Evolutionary conservation across 2,888 invertebrate genomes (phyloP).

Genomic region (Meiosimyza decipiens): DNA sequence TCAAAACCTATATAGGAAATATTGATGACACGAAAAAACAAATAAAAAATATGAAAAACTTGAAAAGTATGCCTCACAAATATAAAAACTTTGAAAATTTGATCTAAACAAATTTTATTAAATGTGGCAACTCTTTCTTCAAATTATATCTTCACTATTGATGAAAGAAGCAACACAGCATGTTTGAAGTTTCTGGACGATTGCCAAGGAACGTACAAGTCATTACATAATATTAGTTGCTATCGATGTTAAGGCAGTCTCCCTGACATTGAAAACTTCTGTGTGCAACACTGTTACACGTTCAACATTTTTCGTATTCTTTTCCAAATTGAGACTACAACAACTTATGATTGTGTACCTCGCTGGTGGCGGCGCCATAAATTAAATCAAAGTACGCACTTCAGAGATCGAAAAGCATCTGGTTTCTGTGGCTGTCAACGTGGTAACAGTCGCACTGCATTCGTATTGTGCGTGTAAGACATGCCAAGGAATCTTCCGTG

Average conservation of each 20-base stretch:
- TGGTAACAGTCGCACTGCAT: background rate
- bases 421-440: slow-evolving; percentile 25
- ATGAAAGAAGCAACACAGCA: no score
- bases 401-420: slow-evolving; percentile 28
- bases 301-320: background rate
- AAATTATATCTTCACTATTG: no score
- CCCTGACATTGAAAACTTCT: slow-evolving; percentile 40
- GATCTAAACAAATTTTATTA: no score
- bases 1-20: no score
- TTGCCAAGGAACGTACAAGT: no score
- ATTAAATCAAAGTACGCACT: slow-evolving; percentile 30
- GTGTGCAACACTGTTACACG: background rate
- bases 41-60: no score
- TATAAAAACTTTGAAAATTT: no score
- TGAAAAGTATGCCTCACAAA: no score
- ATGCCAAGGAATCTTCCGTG: background rate
- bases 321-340: slow-evolving; percentile 27
- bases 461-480: background rate
- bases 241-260: slow-evolving; percentile 35
- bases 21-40: no score
- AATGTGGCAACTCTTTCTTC: no score
- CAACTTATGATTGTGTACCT: slow-evolving; percentile 10
- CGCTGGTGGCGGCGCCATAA: slow-evolving; percentile 21
- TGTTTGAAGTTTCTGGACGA: no score
- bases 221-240: slow-evolving; percentile 1